Conservation (phyloP, 2,113 vertebrate species). For the Ptyas mucosa region DNA sequence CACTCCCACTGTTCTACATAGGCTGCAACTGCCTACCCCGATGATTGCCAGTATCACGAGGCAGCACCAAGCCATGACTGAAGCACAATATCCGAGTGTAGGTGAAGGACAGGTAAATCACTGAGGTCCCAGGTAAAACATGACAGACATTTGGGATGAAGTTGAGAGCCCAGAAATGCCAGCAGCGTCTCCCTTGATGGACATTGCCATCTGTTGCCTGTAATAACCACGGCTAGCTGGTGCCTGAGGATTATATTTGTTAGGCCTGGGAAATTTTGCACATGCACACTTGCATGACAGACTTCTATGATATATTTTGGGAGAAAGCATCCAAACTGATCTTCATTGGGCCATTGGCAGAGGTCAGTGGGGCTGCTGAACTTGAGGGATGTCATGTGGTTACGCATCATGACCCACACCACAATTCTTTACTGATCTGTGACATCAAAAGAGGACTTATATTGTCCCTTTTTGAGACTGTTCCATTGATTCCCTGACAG, state of each 20-base stretch:
- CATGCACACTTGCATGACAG: not conserved
- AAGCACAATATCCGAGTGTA: constrained; percentile 40
- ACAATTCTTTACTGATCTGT: not conserved
- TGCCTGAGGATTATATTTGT: accelerated
- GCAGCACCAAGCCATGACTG: not conserved
- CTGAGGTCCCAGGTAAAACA: too few species aligned
- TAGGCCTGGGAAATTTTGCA: not conserved
- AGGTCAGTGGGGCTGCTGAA: too few species aligned
- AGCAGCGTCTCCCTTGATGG: accelerated
- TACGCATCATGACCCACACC: not conserved
- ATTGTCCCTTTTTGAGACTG: not conserved
- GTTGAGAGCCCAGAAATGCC: not conserved
- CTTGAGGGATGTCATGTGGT: not conserved
- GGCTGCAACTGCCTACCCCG: not conserved
- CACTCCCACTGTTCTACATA: not conserved
- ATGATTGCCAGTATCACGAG: not conserved
- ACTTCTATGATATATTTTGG: not conserved
- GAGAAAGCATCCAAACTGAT: not conserved
- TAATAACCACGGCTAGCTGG: not conserved
- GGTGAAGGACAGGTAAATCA: accelerated
- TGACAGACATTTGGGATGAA: not conserved
- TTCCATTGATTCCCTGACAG: not conserved
- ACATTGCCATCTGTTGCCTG: not conserved
- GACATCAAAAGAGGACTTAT: not conserved
- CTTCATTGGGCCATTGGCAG: not conserved